A percentile compares a stretch with the other conserved stretches of the same genome.
Evolutionary conservation across 2,113 vertebrate species (phyloP).

Genomic region (Dicentrarchus labrax): DNA sequence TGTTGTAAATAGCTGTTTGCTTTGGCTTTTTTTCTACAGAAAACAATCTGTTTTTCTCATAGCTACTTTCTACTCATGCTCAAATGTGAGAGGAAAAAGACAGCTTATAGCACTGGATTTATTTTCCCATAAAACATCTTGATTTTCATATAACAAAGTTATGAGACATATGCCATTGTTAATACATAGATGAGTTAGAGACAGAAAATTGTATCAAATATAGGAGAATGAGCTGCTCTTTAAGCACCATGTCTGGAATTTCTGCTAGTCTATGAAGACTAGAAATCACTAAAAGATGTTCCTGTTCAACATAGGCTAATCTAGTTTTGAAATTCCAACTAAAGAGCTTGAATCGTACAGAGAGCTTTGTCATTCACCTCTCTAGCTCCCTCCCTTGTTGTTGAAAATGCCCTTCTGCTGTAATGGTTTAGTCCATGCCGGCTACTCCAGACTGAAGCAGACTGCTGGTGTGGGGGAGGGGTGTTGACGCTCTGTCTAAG

Average conservation of each 20-base stretch:
- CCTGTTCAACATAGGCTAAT: background rate
- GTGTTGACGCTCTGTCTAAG: slow-evolving; percentile 50
- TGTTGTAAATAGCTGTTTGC: slow-evolving; percentile 10
- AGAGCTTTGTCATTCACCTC: slow-evolving; percentile 17
- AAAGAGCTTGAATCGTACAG: background rate
- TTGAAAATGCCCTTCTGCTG: slow-evolving; percentile 56
- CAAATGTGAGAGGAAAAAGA: background rate
- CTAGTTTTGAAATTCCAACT: slow-evolving; percentile 2
- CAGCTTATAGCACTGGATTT: slow-evolving; percentile 1
- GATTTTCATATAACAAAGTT: background rate
- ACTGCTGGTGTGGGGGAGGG: slow-evolving; percentile 79
- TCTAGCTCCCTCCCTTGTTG: slow-evolving; percentile 41
- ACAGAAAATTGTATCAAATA: slow-evolving; percentile 15
- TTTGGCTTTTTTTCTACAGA: background rate
- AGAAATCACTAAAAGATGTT: background rate
- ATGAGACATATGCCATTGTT: background rate
- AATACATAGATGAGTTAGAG: background rate
- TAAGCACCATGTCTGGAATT: slow-evolving; percentile 5
- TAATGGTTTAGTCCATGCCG: slow-evolving; percentile 75
- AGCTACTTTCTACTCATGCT: background rate
- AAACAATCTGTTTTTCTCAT: background rate
- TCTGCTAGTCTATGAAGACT: background rate
- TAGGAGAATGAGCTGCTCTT: slow-evolving; percentile 1
- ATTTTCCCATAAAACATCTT: background rate
- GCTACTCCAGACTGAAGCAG: slow-evolving; percentile 65